phyloP scores from a whole-genome alignment of 2,113 vertebrate species.

The Myrmecophaga tridactyla region DNA sequence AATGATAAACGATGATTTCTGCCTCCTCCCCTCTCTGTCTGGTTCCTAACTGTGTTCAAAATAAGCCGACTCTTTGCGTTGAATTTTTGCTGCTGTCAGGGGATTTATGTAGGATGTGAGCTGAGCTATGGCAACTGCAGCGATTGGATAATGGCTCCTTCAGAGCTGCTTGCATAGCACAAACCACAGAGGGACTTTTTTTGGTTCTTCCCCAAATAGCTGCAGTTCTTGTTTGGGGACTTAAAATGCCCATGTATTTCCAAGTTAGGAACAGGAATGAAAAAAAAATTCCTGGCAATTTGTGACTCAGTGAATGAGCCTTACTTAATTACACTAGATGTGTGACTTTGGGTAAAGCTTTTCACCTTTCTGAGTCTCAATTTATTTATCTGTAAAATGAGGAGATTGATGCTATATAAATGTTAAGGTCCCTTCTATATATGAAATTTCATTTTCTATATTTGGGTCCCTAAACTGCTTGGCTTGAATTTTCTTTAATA shows the following conservation, averaged over 20 bases:
- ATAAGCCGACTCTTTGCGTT: conserved; percentile 55
- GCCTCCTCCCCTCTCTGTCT: conserved; percentile 58
- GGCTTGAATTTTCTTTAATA: not conserved
- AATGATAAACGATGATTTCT: conserved; percentile 61
- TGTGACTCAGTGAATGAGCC: conserved; percentile 49
- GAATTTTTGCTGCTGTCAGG: conserved; percentile 65
- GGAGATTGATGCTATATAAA: not conserved
- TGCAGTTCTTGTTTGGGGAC: conserved; percentile 62
- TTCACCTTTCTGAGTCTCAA: not conserved
- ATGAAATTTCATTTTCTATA: conserved; percentile 16
- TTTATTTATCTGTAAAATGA: conserved; percentile 53
- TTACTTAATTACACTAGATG: conserved; percentile 40
- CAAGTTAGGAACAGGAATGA: conserved; percentile 33
- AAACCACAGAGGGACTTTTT: conserved; percentile 44
- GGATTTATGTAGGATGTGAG: conserved; percentile 68
- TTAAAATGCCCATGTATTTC: conserved; percentile 62
- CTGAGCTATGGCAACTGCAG: conserved; percentile 60
- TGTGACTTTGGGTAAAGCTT: conserved; percentile 40
- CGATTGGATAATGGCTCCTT: conserved; percentile 52
- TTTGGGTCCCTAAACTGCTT: conserved; percentile 26
- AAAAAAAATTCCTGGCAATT: conserved; percentile 48
- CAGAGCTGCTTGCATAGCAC: conserved; percentile 37
- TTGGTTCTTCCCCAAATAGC: conserved; percentile 67
- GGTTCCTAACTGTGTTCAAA: conserved; percentile 57
- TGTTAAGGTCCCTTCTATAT: not conserved